Percentiles rank a stretch among this genome's conserved stretches.
Evolutionary conservation across 2,113 vertebrate genomes (phyloP).

Genomic region (Macaca mulatta): DNA sequence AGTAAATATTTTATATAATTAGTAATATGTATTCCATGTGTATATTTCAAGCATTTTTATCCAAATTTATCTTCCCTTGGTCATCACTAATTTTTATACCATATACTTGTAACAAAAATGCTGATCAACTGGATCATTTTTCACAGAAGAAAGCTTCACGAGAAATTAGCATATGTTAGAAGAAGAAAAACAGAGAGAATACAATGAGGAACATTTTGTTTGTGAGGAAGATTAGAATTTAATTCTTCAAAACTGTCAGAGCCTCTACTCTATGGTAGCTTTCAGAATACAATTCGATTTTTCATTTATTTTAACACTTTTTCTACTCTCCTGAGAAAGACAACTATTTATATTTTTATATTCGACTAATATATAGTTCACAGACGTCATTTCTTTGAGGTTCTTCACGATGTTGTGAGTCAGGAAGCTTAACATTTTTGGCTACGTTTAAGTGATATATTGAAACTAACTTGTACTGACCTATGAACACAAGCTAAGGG

Average conservation of each 20-base stretch:
- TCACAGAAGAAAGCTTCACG: background rate
- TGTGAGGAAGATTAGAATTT: background rate
- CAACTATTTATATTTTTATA: background rate
- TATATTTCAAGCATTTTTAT: background rate
- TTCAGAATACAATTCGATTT: background rate
- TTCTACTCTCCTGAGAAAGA: background rate
- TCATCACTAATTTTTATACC: background rate
- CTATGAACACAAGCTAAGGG: background rate
- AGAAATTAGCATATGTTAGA: background rate
- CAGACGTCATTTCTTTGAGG: accelerated
- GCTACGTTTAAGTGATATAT: background rate
- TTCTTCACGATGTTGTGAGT: background rate
- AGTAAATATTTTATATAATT: background rate
- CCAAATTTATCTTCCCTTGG: background rate
- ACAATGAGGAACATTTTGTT: background rate
- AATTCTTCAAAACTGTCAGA: background rate
- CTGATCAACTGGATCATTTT: background rate
- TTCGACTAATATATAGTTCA: accelerated
- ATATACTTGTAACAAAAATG: background rate
- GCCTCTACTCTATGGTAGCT: background rate
- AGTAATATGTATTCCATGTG: background rate
- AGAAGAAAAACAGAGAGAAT: background rate
- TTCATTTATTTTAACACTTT: background rate
- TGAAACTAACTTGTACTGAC: background rate
- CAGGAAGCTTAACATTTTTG: background rate